Conservation (phyloP, 2,888 invertebrate species). For the Baronia brevicornis region DNA sequence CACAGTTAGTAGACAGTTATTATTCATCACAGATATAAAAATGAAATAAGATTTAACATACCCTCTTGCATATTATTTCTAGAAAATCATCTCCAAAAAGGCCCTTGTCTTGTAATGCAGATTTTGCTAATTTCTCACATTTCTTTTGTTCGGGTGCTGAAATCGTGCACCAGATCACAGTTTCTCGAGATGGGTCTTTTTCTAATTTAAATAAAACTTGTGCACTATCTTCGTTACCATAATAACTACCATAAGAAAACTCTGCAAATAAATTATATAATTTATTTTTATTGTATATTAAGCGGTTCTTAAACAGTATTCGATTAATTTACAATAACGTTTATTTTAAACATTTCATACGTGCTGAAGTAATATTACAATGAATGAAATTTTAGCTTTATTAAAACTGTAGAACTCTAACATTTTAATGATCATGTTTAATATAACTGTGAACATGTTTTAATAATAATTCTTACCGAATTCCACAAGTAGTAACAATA, state of each 20-base stretch:
- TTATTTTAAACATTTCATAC: too few relatives aligned
- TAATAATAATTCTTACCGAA: too few relatives aligned
- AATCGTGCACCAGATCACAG: constrained; percentile 89
- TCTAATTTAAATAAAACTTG: constrained; percentile 30
- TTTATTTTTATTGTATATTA: constrained; percentile 6
- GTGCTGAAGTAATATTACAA: too few relatives aligned
- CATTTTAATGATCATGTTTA: too few relatives aligned
- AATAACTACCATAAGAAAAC: constrained; percentile 25
- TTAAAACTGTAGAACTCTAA: too few relatives aligned
- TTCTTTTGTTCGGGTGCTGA: constrained; percentile 86
- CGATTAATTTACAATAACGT: background rate
- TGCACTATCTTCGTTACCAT: constrained; percentile 28
- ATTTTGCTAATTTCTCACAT: constrained; percentile 84
- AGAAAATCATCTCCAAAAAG: constrained; percentile 78
- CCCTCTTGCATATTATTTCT: constrained; percentile 80
- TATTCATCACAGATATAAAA: background rate
- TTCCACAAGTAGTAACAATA: too few relatives aligned
- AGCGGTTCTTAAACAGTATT: constrained; percentile 6
- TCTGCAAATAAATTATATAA: constrained; percentile 23
- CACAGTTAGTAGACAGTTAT: background rate
- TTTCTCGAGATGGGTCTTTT: constrained; percentile 48
- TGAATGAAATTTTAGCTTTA: too few relatives aligned
- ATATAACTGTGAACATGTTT: too few relatives aligned
- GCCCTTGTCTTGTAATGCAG: constrained; percentile 79
- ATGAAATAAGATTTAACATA: constrained; percentile 30